Base-by-base conservation (phyloP, 2,888 invertebrate species). In the Eristalis tenax region DNA sequence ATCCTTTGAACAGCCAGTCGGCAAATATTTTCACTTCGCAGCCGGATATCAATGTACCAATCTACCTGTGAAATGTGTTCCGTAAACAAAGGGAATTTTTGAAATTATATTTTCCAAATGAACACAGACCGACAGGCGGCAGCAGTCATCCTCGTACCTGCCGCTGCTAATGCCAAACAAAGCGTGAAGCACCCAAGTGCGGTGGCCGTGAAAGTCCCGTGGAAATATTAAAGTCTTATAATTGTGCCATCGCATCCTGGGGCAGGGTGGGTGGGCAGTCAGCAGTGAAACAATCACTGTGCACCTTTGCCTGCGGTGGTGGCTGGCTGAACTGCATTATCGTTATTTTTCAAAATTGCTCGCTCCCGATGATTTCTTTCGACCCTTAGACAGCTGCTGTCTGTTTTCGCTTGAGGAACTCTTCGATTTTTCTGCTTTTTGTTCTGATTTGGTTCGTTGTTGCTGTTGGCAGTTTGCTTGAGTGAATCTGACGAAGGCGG, bases 141-240 rank as follows among this genome's bases (percentile, higher is more conserved):
- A n/a, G 15, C 68, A 22, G 35, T 22, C 11, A 23, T 8, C 50
- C 23, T 13, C 22, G 5, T n/a, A n/a, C 50, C n/a, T 28, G n/a
- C 22, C 68, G 28, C 38, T 70, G 61, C 26, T 26, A 1, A 71
- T 87, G 83, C 59, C 76, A 83, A 87, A 83, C 87, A 83, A 87
- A 83, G 87, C 87, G 83, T 83, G 83, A 80, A 83, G 76, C 69
- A 80, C 76, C 76, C 71, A 87, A 83, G 83, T 83, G 75, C 76
- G 79, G 61, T 87, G 83, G 83, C 80, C 83, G 83, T 87, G 87
- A 87, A 87, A 83, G 79, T 87, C 80, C 76, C 83, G 75, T 87
- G 76, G 83, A 79, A 87, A 87, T 87, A 83, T 87, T 87, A 87
- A 87, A 87, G 83, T 87, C 87, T 87, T 87, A 87, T 87, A 83